These are phyloP conservation scores for Scarus forsteni DNA, from an alignment of 2,797 vertebrate species.

Conservation along the genomic window DNA sequence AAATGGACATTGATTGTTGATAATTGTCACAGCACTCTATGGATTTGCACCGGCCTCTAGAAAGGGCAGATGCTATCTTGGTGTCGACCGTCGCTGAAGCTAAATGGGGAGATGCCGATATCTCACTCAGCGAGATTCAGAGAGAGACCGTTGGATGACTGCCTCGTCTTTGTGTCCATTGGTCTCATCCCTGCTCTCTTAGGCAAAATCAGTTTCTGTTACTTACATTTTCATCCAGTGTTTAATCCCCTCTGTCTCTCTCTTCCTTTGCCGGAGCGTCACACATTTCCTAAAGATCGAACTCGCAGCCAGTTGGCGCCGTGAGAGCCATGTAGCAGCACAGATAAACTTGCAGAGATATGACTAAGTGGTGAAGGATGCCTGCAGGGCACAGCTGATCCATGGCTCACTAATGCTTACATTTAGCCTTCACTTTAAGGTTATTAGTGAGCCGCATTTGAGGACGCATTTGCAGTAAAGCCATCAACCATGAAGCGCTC, in stretches of 20 bases:
- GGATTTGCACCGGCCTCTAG: constrained; percentile 58
- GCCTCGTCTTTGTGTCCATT: constrained; percentile 41
- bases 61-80: constrained; percentile 79
- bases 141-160: constrained; percentile 38
- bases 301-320: background rate
- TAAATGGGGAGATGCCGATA: constrained; percentile 68
- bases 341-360: constrained; percentile 15
- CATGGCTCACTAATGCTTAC: background rate
- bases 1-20: constrained; percentile 77
- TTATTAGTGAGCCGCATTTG: constrained; percentile 5
- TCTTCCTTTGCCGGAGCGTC: background rate
- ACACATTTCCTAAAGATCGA: constrained; percentile 23
- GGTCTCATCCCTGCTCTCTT: background rate
- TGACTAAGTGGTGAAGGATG: constrained; percentile 12
- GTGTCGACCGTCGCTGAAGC: constrained; percentile 43
- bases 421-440: background rate
- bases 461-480: background rate
- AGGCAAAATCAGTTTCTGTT: background rate
- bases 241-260: background rate
- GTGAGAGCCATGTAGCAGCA: background rate
- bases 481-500: background rate
- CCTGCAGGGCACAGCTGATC: constrained; percentile 6
- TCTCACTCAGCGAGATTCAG: constrained; percentile 45
- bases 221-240: background rate
- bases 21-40: constrained; percentile 72